Percentiles rank a stretch among this genome's conserved stretches.
Evolutionary conservation across 64 coral and sea anemone species (phyloP).

Genomic region (Porites lutea): DNA sequence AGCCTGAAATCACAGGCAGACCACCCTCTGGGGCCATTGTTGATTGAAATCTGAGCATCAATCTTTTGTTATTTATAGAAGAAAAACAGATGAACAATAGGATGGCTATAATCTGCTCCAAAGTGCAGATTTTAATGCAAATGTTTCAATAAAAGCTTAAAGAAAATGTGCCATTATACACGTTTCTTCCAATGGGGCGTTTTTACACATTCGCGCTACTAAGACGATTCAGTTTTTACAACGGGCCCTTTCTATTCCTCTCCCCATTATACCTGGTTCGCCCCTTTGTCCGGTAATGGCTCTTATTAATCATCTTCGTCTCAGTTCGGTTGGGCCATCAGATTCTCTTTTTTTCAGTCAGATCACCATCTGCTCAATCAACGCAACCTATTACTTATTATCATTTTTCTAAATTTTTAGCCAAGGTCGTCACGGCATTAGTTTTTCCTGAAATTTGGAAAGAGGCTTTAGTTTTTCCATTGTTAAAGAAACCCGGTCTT

Average conservation of each 20-base stretch:
- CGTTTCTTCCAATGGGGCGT: not conserved
- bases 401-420: not conserved
- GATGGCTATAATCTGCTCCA: too few relatives aligned
- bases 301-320: not conserved
- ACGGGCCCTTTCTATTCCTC: not conserved
- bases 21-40: too few relatives aligned
- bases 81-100: too few relatives aligned
- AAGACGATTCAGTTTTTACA: slow-evolving; percentile 39
- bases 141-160: too few relatives aligned
- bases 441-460: not conserved
- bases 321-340: not conserved
- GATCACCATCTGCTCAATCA: not conserved
- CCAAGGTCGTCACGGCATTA: not conserved
- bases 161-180: too few relatives aligned
- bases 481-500: too few relatives aligned
- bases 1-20: too few relatives aligned
- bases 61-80: too few relatives aligned
- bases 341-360: slow-evolving; percentile 6
- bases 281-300: not conserved
- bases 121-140: too few relatives aligned
- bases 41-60: too few relatives aligned
- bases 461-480: too few relatives aligned
- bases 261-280: not conserved
- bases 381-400: not conserved
- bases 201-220: not conserved